Base-by-base conservation (phyloP, 2,888 invertebrate species). In the Trichacis sp. region DNA sequence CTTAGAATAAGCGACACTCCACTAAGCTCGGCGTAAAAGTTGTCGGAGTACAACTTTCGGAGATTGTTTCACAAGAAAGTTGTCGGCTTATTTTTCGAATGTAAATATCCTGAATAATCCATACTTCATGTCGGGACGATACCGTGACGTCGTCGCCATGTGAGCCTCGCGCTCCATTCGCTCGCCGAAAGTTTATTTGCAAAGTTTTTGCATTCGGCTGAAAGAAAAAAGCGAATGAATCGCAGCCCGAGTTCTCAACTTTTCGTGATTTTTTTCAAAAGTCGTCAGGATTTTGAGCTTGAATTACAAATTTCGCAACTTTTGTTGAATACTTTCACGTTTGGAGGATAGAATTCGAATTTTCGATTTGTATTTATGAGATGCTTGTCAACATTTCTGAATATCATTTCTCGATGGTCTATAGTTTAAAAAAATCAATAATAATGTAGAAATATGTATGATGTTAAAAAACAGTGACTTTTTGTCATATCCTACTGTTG, bases 91-190 rank as follows among this genome's bases (percentile, higher is more conserved):
- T 81, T 81, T 82, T 80, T 76, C 76, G 63, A 80, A 82, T 82
- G 81, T 80, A 82, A 82, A 82, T 82, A 77, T 72, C 74, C 68
- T 74, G 81, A 82, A 81, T 82, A 82, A 82, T 82, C 80, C 82
- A 82, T 82, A 82, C 81, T 81, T 82, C 79, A 82, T 76, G 77
- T 74, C 74, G 73, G 72, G 75, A 76, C 75, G 78, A 79, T 78
- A 77, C 75, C 74, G 66, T 66, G 73, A 70, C 75, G 70, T 73
- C 73, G 72, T 57, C 69, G 57, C 63, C 61, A 60, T 48, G 60
- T 46, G 63, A 67, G 64, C 73, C 66, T 68, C 73, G 70, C 68
- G 63, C 52, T 69, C 69, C 57, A 70, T 72, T 71, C 74, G 71
- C 71, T 72, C 68, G 73, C 64, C 65, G 73, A 70, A 80, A 80